These are phyloP conservation scores for Nephrotoma appendiculata DNA, from an alignment of 2,888 invertebrate species.

Conservation along the genomic window DNA sequence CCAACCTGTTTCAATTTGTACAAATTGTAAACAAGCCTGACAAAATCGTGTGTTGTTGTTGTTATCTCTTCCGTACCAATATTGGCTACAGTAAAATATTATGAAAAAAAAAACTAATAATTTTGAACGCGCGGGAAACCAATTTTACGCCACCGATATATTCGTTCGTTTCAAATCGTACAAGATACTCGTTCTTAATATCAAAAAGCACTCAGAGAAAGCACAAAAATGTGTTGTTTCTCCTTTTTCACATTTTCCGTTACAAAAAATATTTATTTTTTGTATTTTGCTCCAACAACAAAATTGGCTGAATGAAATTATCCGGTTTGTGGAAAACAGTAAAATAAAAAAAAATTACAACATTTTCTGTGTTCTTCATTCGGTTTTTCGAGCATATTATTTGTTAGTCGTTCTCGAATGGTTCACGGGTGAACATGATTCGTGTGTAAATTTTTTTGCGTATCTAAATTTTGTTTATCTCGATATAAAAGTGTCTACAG, in stretches of 20 bases:
- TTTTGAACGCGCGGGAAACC: not conserved
- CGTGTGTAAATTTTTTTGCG: not conserved
- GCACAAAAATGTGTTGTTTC: not conserved
- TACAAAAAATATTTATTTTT: not conserved
- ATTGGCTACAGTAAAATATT: not conserved
- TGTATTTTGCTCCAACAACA: not conserved
- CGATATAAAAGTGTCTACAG: not conserved
- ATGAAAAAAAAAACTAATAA: not conserved
- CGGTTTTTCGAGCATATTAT: not conserved
- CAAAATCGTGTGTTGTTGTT: not conserved
- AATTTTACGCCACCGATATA: not conserved
- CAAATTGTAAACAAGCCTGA: not conserved
- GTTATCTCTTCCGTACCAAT: not conserved
- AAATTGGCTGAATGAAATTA: not conserved
- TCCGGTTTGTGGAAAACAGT: not conserved
- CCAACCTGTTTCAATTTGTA: not conserved
- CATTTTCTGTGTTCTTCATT: not conserved
- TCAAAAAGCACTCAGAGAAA: not conserved
- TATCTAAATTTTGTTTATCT: not conserved
- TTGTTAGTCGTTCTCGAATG: not conserved
- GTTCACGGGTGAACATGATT: not conserved
- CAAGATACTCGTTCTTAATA: not conserved
- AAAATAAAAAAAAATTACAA: not conserved
- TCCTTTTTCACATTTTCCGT: not conserved
- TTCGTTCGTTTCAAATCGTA: not conserved